Evolutionary conservation across 2,797 vertebrate genomes (phyloP).

Genomic region (Schizothorax lantsangensis): DNA sequence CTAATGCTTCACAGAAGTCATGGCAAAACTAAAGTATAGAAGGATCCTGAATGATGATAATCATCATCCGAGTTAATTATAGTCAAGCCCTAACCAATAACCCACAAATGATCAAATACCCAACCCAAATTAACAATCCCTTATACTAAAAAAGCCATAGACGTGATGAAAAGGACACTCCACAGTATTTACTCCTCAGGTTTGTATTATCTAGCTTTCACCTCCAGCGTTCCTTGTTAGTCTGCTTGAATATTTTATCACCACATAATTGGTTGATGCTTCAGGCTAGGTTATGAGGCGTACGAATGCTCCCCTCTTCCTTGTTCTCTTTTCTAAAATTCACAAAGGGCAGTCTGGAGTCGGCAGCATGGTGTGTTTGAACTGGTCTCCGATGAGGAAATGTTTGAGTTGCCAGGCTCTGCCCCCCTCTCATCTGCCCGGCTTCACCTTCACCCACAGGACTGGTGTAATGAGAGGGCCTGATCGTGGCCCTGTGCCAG

Average conservation of each 20-base stretch:
- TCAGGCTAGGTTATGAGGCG: conserved; percentile 79
- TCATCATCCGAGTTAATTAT: conserved; percentile 1
- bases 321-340: conserved; percentile 74
- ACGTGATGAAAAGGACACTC: conserved; percentile 61
- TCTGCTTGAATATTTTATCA: conserved; percentile 86
- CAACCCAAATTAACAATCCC: conserved; percentile 57
- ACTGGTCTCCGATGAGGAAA: conserved; percentile 68
- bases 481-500: conserved; percentile 66
- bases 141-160: conserved; percentile 56
- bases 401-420: conserved; percentile 67
- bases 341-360: conserved; percentile 72
- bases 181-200: conserved; percentile 71
- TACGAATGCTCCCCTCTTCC: conserved; percentile 72
- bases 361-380: conserved; percentile 60
- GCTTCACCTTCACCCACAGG: conserved; percentile 66
- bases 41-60: background rate
- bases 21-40: background rate
- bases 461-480: conserved; percentile 71
- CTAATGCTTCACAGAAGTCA: conserved; percentile 55
- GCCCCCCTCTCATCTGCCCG: conserved; percentile 64
- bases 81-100: conserved; percentile 33
- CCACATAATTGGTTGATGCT: conserved; percentile 84
- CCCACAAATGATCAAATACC: background rate
- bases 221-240: conserved; percentile 80
- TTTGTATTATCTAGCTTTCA: conserved; percentile 79